phyloP scores from a whole-genome alignment of 2,888 invertebrate species.

The Deilephila porcellus region DNA sequence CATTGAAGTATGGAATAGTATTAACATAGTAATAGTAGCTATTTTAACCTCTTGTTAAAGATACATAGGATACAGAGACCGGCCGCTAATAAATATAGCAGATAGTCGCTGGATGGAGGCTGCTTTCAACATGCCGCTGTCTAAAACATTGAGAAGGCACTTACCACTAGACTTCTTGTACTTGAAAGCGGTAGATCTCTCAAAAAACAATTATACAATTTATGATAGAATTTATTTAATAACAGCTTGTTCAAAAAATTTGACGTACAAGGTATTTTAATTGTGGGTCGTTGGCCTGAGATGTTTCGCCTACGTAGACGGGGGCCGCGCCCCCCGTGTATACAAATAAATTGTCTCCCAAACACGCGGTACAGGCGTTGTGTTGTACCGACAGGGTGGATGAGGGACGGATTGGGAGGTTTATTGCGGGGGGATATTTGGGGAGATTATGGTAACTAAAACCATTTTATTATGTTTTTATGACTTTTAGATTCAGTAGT shows the following conservation, averaged over 20 bases:
- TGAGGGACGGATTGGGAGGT: not conserved
- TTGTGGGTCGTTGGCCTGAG: conserved; percentile 10
- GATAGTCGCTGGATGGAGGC: no score
- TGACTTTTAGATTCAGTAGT: no score
- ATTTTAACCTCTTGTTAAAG: no score
- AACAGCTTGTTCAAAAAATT: not conserved
- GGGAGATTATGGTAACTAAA: not conserved
- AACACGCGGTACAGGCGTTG: conserved; percentile 23
- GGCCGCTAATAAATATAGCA: no score
- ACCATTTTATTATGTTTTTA: no score
- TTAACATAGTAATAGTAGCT: no score
- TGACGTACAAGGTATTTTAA: conserved; percentile 8
- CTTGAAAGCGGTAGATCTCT: not conserved
- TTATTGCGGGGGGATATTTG: not conserved
- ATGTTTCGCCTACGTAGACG: conserved; percentile 12
- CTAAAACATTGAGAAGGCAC: no score
- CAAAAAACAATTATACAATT: not conserved
- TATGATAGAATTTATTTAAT: not conserved
- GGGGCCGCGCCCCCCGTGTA: conserved; percentile 18
- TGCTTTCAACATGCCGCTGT: no score
- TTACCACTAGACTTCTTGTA: no score
- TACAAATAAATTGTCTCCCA: conserved; percentile 29
- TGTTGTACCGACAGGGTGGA: conserved; percentile 24
- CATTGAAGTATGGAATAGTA: no score
- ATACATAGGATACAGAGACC: no score